A percentile compares a stretch with the other conserved stretches of the same genome.
Conservation (phyloP, 1,140 invertebrate genomes). For the Tetramorium alpestre region DNA sequence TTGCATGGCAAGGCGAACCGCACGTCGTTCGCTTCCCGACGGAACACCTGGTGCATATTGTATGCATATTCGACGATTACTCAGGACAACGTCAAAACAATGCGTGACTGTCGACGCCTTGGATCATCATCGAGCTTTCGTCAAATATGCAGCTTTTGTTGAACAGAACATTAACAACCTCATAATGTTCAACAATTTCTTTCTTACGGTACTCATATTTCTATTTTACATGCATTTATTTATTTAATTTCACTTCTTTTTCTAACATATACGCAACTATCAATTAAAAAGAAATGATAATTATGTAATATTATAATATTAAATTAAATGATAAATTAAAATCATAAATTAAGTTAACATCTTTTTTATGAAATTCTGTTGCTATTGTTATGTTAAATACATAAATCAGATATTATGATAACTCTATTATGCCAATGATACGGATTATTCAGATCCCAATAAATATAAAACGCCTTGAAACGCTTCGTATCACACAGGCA, state of each 20-base stretch:
- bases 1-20: slow-evolving; percentile 77
- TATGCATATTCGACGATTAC: slow-evolving; percentile 69
- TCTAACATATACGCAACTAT: background rate
- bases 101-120: slow-evolving; percentile 62
- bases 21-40: slow-evolving; percentile 56
- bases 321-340: background rate
- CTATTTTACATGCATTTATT: background rate
- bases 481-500: slow-evolving; percentile 57
- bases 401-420: background rate
- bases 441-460: slow-evolving; percentile 58
- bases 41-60: slow-evolving; percentile 73
- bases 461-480: slow-evolving; percentile 61
- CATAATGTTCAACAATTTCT: background rate
- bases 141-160: slow-evolving; percentile 21
- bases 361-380: background rate
- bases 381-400: background rate
- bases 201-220: background rate
- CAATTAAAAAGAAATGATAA: background rate
- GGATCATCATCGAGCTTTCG: slow-evolving; percentile 45
- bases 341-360: background rate
- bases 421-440: slow-evolving; percentile 33
- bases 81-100: slow-evolving; percentile 64
- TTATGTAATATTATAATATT: background rate
- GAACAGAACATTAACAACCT: background rate
- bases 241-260: background rate